Conservation (phyloP, 2,888 invertebrate genomes). For the Molanna angustata region DNA sequence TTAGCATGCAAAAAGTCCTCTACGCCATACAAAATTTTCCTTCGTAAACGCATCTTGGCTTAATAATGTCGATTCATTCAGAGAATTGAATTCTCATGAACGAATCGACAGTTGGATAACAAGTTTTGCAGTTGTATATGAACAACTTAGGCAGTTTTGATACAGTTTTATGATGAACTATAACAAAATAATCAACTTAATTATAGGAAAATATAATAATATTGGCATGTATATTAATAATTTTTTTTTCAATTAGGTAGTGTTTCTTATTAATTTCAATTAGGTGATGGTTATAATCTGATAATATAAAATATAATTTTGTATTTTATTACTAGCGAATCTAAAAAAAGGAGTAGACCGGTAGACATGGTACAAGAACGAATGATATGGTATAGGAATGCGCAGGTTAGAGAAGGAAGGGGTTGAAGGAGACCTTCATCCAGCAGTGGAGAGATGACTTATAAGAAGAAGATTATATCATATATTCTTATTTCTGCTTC, state of each 20-base stretch:
- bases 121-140: background rate
- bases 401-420: background rate
- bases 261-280: too few relatives aligned
- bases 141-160: background rate
- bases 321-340: background rate
- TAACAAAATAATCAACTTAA: background rate
- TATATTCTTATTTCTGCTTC: slow-evolving; percentile 12
- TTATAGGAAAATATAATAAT: background rate
- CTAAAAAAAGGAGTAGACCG: background rate
- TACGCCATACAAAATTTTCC: too few relatives aligned
- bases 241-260: background rate
- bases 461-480: background rate
- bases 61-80: too few relatives aligned
- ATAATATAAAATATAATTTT: too few relatives aligned
- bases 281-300: too few relatives aligned
- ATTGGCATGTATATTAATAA: background rate
- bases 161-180: background rate
- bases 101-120: too few relatives aligned
- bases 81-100: too few relatives aligned
- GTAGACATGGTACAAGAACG: background rate
- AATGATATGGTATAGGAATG: background rate
- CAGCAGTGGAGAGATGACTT: background rate
- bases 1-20: too few relatives aligned
- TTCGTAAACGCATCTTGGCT: too few relatives aligned
- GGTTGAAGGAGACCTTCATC: background rate